Evolutionary conservation across 37 sponge, comb jelly and placozoan genomes (phyloP).

Genomic region (Bolinopsis microptera): DNA sequence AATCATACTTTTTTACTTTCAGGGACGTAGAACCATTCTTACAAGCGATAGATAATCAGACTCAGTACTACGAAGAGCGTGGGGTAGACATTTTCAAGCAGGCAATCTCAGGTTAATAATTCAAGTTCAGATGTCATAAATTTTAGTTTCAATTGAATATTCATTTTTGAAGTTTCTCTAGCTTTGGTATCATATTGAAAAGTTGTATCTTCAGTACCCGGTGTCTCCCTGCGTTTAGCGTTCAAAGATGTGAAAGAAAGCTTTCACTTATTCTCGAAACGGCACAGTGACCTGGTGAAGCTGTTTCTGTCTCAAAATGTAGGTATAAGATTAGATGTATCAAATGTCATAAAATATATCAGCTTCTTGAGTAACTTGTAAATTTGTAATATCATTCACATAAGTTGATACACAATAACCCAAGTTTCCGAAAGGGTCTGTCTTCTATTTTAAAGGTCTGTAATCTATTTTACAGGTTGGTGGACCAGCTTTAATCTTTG

Average conservation of each 20-base stretch:
- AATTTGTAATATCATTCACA: no score
- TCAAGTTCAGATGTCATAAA: not conserved
- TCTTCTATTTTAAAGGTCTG: no score
- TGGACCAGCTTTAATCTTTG: slow-evolving; percentile 30
- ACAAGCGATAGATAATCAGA: not conserved
- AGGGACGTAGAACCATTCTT: not conserved
- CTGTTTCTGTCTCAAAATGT: not conserved
- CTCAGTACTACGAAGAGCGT: not conserved
- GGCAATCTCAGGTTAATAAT: not conserved
- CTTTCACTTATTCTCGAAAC: not conserved
- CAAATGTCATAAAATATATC: no score
- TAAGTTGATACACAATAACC: no score
- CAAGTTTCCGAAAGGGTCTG: no score
- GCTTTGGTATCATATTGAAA: not conserved
- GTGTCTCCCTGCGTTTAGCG: not conserved
- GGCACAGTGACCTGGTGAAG: not conserved
- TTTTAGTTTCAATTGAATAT: not conserved
- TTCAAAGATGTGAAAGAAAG: not conserved
- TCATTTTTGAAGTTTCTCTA: not conserved
- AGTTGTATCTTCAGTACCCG: not conserved
- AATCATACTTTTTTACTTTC: no score
- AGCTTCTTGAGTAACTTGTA: no score
- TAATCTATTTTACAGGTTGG: no score
- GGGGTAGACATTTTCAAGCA: not conserved
- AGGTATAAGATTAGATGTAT: no score